Percentiles rank a stretch among this genome's conserved stretches.
Conservation (phyloP, 2,888 invertebrate genomes). For the Thysanoteuthis rhombus region DNA sequence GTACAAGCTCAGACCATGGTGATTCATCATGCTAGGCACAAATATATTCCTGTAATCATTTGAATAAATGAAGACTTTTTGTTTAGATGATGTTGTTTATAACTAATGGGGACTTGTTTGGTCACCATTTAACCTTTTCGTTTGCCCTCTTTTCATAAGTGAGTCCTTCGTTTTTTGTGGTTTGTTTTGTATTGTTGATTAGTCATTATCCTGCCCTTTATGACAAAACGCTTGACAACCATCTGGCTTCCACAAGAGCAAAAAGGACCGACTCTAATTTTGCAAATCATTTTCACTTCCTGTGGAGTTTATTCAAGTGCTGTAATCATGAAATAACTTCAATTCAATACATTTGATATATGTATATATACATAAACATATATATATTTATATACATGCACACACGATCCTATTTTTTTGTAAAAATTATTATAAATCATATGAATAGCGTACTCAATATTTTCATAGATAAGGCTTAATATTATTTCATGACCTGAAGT, state of each 20-base stretch:
- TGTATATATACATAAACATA: too few species aligned
- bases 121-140: not conserved
- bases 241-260: not conserved
- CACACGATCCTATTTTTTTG: too few species aligned
- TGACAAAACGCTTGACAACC: not conserved
- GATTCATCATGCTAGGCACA: too few species aligned
- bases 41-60: not conserved
- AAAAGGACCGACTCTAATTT: not conserved
- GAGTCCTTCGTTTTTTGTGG: not conserved
- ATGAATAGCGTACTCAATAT: too few species aligned
- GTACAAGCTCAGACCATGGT: too few species aligned
- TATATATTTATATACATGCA: too few species aligned
- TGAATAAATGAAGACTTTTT: not conserved
- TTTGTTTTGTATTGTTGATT: not conserved
- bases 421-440: too few species aligned
- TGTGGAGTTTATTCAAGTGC: not conserved
- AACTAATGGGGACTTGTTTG: not conserved
- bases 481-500: too few species aligned
- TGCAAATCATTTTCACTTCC: not conserved
- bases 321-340: not conserved
- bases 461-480: too few species aligned
- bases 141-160: not conserved
- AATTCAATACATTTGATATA: too few species aligned
- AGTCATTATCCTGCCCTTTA: not conserved
- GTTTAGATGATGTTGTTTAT: not conserved